Percentiles rank a stretch among this genome's conserved stretches.
phyloP scores from a whole-genome alignment of 92 coral and sea anemone genomes.

The Parazoanthus darwini region DNA sequence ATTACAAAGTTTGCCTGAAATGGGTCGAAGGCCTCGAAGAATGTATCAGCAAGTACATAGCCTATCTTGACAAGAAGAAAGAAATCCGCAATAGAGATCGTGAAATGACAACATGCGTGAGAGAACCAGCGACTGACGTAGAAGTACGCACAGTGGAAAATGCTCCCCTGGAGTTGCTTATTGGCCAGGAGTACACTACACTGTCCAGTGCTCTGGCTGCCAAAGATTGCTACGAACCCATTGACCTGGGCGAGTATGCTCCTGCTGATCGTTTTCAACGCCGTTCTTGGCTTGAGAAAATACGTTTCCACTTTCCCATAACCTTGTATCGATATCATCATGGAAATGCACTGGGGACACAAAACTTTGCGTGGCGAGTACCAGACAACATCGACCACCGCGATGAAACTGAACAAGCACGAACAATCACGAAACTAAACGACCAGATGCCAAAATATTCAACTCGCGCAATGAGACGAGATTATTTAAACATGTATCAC shows the following conservation, averaged over 20 bases:
- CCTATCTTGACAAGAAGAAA: not conserved
- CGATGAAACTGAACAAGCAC: not conserved
- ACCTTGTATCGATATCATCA: not conserved
- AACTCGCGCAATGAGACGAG: not conserved
- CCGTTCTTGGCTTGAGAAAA: slow-evolving; percentile 8
- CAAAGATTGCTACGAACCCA: not conserved
- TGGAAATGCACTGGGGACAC: not conserved
- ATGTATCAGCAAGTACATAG: not conserved
- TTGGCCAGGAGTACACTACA: slow-evolving; percentile 10
- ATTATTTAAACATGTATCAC: not conserved
- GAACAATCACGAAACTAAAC: slow-evolving; percentile 9
- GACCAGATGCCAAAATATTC: slow-evolving; percentile 2
- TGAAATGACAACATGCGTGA: not conserved
- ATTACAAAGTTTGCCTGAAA: not conserved
- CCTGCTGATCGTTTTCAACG: not conserved
- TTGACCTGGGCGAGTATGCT: slow-evolving; percentile 16
- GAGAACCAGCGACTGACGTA: not conserved
- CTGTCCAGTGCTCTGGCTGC: not conserved
- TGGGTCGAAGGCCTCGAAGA: slow-evolving; percentile 10
- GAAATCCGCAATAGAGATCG: not conserved
- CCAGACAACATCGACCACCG: slow-evolving; percentile 2
- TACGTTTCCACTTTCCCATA: not conserved
- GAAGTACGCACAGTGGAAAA: not conserved
- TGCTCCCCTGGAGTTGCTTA: not conserved
- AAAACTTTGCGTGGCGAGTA: slow-evolving; percentile 2